Base-by-base conservation (phyloP, 2,797 vertebrate species). In the Coranthus polyacanthus region DNA sequence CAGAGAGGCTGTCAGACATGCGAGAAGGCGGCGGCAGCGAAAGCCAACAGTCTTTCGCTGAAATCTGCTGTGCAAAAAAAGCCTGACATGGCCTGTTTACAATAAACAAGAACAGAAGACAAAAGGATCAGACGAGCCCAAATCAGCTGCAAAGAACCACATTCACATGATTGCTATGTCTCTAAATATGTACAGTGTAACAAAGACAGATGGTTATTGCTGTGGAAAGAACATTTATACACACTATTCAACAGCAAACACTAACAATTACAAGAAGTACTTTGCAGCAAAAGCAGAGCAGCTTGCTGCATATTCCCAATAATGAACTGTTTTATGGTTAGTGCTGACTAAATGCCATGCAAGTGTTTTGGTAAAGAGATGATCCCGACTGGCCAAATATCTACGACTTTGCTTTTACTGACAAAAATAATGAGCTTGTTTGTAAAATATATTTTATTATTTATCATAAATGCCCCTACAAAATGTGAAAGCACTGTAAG, bases 361-460 rank as follows among this genome's bases (percentile, higher is more conserved):
- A 26, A 72, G 52, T 68, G 39, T 53, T 76, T 45, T 57, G 66
- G 65, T 61, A 46, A 41, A 58, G 59, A 78, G 65, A 81, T 81
- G 64, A 75, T 76, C 76, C 43, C 62, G 61, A 72, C 65, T 68
- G 65, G 68, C 74, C 59, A 68, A 71, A 61, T 12, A 44, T 44
- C 42, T 58, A 39, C 68, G 68, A 46, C 42, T 62, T 44, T 29
- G 49, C 20, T 75, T 88, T 86, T 84, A 82, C 77, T 51, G 74
- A 82, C 42, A 74, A 68, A 80, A 87, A 85, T 83, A 87, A 88
- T 81, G 72, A 91, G 76, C 68, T 69, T 73, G 62, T 83, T 84
- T 82, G 72, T 72, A 73, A 73, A 81, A 81, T 72, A 55, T 64
- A 68, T 80, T 75, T 74, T 75, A 76, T 67, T 68, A 84, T 81